Conservation (phyloP, 2,888 invertebrate species). For the Amblyjoppa fuscipennis region DNA sequence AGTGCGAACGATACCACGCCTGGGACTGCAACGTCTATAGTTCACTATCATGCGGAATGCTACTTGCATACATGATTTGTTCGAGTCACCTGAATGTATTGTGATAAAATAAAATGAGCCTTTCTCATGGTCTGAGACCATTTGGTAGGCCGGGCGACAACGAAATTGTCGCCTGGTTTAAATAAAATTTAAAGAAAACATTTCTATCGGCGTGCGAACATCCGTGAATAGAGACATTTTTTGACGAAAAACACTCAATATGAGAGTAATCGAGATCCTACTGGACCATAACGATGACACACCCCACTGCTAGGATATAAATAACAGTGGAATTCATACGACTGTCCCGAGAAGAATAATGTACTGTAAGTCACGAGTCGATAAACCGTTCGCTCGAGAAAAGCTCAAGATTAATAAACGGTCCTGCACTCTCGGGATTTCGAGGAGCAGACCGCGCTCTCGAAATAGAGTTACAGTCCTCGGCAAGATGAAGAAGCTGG, state of each 20-base stretch:
- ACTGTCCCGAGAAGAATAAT: background rate
- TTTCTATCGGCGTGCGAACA: background rate
- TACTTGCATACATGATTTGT: no score
- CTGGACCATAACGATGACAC: background rate
- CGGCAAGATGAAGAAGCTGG: background rate
- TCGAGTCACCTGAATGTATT: no score
- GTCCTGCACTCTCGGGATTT: slow-evolving; percentile 19
- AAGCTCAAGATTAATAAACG: slow-evolving; percentile 21
- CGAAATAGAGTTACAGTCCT: background rate
- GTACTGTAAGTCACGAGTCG: slow-evolving; percentile 1
- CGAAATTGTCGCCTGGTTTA: no score
- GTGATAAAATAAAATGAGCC: no score
- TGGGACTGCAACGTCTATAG: no score
- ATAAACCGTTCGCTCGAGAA: slow-evolving; percentile 8
- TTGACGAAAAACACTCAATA: background rate
- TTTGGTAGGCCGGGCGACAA: no score
- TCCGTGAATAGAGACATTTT: background rate
- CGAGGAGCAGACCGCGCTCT: background rate
- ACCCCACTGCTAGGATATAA: background rate
- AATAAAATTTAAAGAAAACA: background rate
- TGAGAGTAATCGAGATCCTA: background rate
- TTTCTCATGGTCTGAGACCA: no score
- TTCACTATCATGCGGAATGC: no score
- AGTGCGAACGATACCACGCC: no score
- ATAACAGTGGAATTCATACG: background rate